Evolutionary conservation across 2,797 vertebrate species (phyloP), one percentile per base, ranked within the genome.

Genomic region (Tinamus major): DNA sequence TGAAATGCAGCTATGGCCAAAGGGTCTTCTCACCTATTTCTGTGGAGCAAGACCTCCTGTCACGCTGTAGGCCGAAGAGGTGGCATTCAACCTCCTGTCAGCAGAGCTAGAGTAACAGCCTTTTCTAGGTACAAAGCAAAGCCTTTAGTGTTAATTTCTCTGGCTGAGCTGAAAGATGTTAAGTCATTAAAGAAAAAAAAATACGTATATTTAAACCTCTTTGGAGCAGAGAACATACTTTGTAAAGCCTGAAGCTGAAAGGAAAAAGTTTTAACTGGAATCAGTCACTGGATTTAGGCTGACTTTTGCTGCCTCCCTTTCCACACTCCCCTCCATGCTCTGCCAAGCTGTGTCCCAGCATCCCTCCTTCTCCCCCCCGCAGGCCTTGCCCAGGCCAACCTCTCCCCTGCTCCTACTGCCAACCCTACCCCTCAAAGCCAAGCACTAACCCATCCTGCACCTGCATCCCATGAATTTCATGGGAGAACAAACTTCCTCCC

Each of bases 1-100:
- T 56, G 55, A 76, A 85, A 29, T 41, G 23, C 29, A 91, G 37
- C 29, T 65, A 19, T 23, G 17, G 37, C 39, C 67, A 84, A 76
- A 76, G 80, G 5, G 1, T 48, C 53, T 90, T 90, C n/a, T 86
- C 65, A 91, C 55, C 55, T 88, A 26, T 7, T 81, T 14, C 79
- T 1, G 0, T 53, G 16, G 35, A 84, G 33, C 21, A 26, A 77
- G 44, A 33, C 16, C 8, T 71, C 2, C 0, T 48, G 56, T 33
- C 20, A 23, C 15, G 78, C 37, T 84, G 26, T 4, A 59, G 59
- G 78, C 31, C 10, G n/a, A 46, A 91, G 76, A 58, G 15, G 33
- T 2, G 26, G 5, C 6, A 8, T 53, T 19, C 17, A 68, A 49
- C 35, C 17, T 87, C 44, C 29, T 39, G 13, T 58, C 46, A 62